Percentiles rank a stretch among this genome's conserved stretches.
Conservation (phyloP, 2,797 vertebrate genomes). For the Falco rusticolus region DNA sequence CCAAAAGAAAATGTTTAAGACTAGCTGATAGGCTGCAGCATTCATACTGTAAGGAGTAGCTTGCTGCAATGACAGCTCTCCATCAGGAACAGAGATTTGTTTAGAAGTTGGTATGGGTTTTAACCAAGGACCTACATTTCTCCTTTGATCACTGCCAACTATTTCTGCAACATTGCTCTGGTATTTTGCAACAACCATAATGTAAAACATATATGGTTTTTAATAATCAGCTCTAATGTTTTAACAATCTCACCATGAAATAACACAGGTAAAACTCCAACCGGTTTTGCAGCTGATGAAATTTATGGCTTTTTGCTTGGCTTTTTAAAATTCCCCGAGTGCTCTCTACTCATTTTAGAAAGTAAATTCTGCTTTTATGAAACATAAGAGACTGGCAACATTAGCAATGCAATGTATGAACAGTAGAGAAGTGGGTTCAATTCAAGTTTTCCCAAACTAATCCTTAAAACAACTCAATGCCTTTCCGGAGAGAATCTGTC, state of each 20-base stretch:
- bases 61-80: background rate
- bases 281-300: background rate
- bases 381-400: conserved; percentile 28
- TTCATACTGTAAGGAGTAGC: background rate
- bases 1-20: conserved; percentile 11
- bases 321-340: background rate
- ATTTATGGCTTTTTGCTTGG: background rate
- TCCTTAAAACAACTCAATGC: conserved; percentile 69
- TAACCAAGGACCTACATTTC: background rate
- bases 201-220: background rate
- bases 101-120: background rate
- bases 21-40: background rate
- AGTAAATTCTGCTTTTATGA: conserved; percentile 59
- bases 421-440: conserved; percentile 39
- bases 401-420: background rate
- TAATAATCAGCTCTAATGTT: background rate
- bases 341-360: conserved; percentile 25
- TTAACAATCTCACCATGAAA: background rate
- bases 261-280: background rate
- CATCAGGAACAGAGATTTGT: background rate
- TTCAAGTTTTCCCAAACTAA: conserved; percentile 68
- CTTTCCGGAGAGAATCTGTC: conserved; percentile 61
- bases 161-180: background rate
- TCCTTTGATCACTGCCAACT: background rate
- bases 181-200: background rate